These are phyloP conservation scores for Euwallacea similis DNA, from an alignment of 1,140 invertebrate species.

Conservation along the genomic window DNA sequence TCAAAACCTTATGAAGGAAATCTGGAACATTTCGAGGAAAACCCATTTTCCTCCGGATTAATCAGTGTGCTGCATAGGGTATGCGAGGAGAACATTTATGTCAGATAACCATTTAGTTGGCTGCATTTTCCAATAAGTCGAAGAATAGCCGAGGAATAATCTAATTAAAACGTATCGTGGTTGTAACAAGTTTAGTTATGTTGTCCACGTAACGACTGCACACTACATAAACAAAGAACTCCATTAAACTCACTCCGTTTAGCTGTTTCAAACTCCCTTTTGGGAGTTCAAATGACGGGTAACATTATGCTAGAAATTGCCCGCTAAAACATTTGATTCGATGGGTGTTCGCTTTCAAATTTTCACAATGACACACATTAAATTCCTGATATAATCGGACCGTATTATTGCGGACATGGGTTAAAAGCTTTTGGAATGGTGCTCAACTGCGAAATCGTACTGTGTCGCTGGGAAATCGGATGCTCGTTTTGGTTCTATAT, in stretches of 20 bases:
- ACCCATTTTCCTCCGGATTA: too few species aligned
- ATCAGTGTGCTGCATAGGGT: too few species aligned
- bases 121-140: too few species aligned
- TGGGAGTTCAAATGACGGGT: slow-evolving; percentile 9
- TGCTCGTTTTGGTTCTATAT: background rate
- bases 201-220: background rate
- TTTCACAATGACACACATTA: slow-evolving; percentile 4
- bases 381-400: slow-evolving; percentile 2
- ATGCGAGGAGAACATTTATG: too few species aligned
- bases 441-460: background rate
- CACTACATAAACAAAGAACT: slow-evolving; percentile 13
- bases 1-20: too few species aligned
- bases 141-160: too few species aligned
- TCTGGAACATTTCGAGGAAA: too few species aligned
- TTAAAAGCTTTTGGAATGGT: background rate
- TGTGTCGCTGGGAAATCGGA: background rate
- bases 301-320: slow-evolving; percentile 10
- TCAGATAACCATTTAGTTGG: too few species aligned
- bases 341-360: slow-evolving; percentile 4
- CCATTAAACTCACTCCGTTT: slow-evolving; percentile 7
- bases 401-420: slow-evolving; percentile 4
- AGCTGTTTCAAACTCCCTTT: slow-evolving; percentile 3
- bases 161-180: too few species aligned
- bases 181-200: too few species aligned
- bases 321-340: slow-evolving; percentile 8